A percentile compares a stretch with the other conserved stretches of the same genome.
These are phyloP conservation scores for Semotilus atromaculatus DNA, from an alignment of 2,797 vertebrate species.

Conservation along the genomic window DNA sequence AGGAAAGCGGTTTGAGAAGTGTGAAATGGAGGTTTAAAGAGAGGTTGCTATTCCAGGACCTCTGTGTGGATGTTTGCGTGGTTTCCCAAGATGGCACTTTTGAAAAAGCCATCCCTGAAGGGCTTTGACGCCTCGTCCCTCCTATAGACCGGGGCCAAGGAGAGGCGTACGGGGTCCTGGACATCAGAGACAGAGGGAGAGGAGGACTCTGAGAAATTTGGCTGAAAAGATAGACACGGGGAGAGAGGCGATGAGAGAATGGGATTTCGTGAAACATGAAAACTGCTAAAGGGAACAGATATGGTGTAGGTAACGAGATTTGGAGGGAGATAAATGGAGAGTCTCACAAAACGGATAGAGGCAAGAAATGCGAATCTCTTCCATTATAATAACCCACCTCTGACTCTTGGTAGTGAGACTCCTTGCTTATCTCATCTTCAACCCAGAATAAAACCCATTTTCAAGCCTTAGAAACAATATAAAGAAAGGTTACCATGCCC, in stretches of 20 bases:
- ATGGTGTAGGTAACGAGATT: conserved; percentile 52
- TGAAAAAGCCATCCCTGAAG: background rate
- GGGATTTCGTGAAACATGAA: conserved; percentile 62
- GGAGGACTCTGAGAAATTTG: conserved; percentile 23
- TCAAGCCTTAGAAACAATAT: conserved; percentile 77
- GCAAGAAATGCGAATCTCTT: conserved; percentile 69
- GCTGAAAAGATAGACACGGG: conserved; percentile 15
- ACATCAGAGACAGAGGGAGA: conserved; percentile 33
- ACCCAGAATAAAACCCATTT: conserved; percentile 80
- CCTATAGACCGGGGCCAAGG: background rate
- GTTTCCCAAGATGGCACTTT: background rate
- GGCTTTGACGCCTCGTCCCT: background rate
- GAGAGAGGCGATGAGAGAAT: conserved; percentile 43
- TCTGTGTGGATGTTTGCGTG: conserved; percentile 43
- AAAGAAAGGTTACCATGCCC: conserved; percentile 77
- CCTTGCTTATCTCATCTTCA: conserved; percentile 79
- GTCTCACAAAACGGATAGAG: conserved; percentile 65
- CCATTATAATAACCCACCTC: conserved; percentile 74
- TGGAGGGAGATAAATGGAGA: conserved; percentile 55
- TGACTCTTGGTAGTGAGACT: conserved; percentile 70
- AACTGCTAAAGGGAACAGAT: conserved; percentile 50
- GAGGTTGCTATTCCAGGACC: conserved; percentile 15
- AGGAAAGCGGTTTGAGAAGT: background rate
- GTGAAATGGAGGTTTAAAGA: conserved; percentile 23
- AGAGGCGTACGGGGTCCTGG: conserved; percentile 16